Conservation (phyloP, 2,113 vertebrate species). For the Canis aureus region DNA sequence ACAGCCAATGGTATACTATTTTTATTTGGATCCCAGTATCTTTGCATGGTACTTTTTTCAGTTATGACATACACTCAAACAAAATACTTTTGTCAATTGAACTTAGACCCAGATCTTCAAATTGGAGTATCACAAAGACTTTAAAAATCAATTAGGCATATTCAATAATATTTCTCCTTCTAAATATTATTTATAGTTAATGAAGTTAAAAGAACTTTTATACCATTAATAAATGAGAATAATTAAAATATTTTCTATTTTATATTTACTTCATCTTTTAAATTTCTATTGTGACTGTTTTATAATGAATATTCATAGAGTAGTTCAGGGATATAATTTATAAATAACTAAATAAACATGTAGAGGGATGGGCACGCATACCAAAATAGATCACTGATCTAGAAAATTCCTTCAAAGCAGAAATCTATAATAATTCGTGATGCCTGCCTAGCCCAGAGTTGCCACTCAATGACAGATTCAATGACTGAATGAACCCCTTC, state of each 20-base stretch:
- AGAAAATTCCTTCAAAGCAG: conserved; percentile 1
- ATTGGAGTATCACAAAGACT: not conserved
- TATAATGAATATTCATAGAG: not conserved
- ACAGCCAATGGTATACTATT: not conserved
- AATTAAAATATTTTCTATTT: conserved; percentile 1
- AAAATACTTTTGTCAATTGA: not conserved
- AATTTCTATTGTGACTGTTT: not conserved
- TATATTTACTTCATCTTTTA: not conserved
- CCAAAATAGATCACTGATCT: not conserved
- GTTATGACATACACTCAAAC: not conserved
- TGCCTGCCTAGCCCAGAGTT: not conserved
- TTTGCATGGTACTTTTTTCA: not conserved
- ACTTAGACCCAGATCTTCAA: not conserved
- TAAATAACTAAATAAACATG: not conserved
- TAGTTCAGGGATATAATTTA: not conserved
- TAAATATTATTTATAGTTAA: conserved; percentile 16
- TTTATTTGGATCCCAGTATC: conserved; percentile 32
- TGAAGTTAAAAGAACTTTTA: not conserved
- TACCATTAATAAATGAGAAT: conserved; percentile 2
- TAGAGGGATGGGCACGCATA: not conserved
- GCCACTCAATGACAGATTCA: not conserved
- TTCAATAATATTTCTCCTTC: not conserved
- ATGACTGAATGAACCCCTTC: not conserved
- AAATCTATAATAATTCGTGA: not conserved
- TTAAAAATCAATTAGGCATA: not conserved